phyloP scores from a whole-genome alignment of 2,113 vertebrate species.

The Falco punctatus region DNA sequence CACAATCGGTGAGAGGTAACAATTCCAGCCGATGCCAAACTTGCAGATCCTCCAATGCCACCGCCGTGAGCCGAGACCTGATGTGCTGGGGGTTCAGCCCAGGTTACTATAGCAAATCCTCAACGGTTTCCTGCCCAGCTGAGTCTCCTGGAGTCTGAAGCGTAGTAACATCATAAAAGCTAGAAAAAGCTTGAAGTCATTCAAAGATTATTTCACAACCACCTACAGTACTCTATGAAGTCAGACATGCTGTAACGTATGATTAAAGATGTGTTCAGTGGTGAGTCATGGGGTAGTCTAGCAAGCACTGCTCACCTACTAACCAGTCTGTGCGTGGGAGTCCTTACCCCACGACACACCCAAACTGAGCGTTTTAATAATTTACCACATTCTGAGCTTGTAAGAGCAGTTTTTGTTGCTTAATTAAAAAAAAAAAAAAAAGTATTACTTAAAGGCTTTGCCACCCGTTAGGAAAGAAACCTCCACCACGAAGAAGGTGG shows the following conservation, averaged over 20 bases:
- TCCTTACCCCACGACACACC: constrained; percentile 48
- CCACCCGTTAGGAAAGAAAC: background rate
- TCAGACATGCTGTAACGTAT: constrained; percentile 66
- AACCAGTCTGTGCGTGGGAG: constrained; percentile 47
- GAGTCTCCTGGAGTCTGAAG: constrained; percentile 34
- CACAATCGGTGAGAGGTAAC: background rate
- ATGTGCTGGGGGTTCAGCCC: background rate
- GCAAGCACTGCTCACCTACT: constrained; percentile 54
- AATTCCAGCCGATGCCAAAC: background rate
- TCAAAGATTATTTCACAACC: constrained; percentile 58
- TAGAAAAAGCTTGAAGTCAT: constrained; percentile 56
- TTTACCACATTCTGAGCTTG: constrained; percentile 11
- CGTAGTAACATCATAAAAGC: constrained; percentile 48
- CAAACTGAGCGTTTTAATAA: constrained; percentile 7
- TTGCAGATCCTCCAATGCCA: background rate
- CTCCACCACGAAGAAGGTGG: background rate
- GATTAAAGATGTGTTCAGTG: constrained; percentile 14
- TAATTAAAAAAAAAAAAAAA: background rate
- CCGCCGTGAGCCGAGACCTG: background rate
- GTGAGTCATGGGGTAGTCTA: constrained; percentile 54
- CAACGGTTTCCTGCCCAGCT: constrained; percentile 40
- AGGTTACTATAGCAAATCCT: constrained; percentile 43
- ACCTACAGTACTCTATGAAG: constrained; percentile 62
- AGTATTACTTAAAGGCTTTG: background rate
- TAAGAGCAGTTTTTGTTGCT: background rate